Evolutionary conservation across 2,113 vertebrate species (phyloP).

Genomic region (Pituophis catenifer): DNA sequence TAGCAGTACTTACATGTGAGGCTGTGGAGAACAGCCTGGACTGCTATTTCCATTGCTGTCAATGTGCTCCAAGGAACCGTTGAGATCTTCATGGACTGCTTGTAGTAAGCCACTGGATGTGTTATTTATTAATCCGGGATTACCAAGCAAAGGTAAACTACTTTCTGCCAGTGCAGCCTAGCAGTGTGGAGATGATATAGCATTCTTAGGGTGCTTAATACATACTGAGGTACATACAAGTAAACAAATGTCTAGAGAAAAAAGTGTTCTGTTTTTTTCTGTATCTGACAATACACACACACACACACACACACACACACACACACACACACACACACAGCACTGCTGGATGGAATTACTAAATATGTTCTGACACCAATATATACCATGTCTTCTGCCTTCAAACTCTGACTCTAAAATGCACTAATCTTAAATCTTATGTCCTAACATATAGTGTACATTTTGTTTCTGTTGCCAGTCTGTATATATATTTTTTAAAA

Average conservation of each 20-base stretch:
- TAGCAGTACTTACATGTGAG: conserved; percentile 88
- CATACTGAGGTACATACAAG: not conserved
- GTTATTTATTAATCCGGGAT: conserved; percentile 90
- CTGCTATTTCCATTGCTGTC: conserved; percentile 98
- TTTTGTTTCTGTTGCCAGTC: conserved; percentile 63
- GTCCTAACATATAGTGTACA: conserved; percentile 54
- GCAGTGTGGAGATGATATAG: conserved; percentile 46
- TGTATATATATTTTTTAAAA: conserved; percentile 63
- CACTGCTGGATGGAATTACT: conserved; percentile 34
- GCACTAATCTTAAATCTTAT: conserved; percentile 55
- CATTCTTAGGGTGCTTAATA: conserved; percentile 36
- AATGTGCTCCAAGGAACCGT: conserved; percentile 93
- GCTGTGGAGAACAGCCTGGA: conserved; percentile 92
- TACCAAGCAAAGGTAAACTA: conserved; percentile 94
- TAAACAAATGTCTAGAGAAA: conserved; percentile 6
- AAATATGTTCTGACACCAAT: conserved; percentile 23
- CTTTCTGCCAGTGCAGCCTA: conserved; percentile 97
- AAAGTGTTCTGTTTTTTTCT: conserved; percentile 21
- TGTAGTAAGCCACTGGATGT: conserved; percentile 89
- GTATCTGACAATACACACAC: not conserved
- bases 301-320: not conserved
- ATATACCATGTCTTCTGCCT: conserved; percentile 44
- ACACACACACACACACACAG: conserved; percentile 26
- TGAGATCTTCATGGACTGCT: conserved; percentile 90
- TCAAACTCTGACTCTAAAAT: conserved; percentile 54